Evolutionary conservation across 2,888 invertebrate genomes (phyloP).

Genomic region (Archaeoteleia sp.): DNA sequence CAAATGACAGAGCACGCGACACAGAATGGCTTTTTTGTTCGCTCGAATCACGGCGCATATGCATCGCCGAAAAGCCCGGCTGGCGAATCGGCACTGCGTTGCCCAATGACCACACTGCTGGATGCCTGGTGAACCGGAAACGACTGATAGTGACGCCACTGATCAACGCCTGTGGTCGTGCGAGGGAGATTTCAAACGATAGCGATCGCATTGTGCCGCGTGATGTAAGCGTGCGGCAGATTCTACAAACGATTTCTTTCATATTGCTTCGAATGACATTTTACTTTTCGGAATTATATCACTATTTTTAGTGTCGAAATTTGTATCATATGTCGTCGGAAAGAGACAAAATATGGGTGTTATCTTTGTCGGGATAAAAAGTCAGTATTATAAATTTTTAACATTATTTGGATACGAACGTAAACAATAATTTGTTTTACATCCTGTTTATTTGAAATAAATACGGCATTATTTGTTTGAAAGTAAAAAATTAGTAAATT

Average conservation of each 20-base stretch:
- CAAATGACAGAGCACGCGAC: conserved; percentile 38
- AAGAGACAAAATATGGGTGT: too few relatives aligned
- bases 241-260: conserved; percentile 43
- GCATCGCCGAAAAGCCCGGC: conserved; percentile 49
- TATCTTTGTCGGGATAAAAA: too few relatives aligned
- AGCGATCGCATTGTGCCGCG: conserved; percentile 64
- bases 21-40: conserved; percentile 45
- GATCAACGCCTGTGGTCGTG: conserved; percentile 68
- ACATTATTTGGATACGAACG: too few relatives aligned
- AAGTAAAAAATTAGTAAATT: too few relatives aligned
- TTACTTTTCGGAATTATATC: too few relatives aligned
- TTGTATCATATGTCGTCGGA: too few relatives aligned
- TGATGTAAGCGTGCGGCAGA: conserved; percentile 27
- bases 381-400: too few relatives aligned
- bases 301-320: too few relatives aligned
- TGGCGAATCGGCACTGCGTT: conserved; percentile 67
- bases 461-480: too few relatives aligned
- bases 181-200: conserved; percentile 66
- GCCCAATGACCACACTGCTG: conserved; percentile 54
- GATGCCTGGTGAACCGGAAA: conserved; percentile 72
- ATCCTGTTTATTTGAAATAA: too few relatives aligned
- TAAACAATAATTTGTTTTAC: too few relatives aligned
- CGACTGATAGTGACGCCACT: conserved; percentile 72
- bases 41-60: conserved; percentile 50
- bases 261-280: conserved; percentile 15